These are phyloP conservation scores for Gadopsis bispinosus DNA, from an alignment of 2,797 vertebrate species.

Conservation along the genomic window DNA sequence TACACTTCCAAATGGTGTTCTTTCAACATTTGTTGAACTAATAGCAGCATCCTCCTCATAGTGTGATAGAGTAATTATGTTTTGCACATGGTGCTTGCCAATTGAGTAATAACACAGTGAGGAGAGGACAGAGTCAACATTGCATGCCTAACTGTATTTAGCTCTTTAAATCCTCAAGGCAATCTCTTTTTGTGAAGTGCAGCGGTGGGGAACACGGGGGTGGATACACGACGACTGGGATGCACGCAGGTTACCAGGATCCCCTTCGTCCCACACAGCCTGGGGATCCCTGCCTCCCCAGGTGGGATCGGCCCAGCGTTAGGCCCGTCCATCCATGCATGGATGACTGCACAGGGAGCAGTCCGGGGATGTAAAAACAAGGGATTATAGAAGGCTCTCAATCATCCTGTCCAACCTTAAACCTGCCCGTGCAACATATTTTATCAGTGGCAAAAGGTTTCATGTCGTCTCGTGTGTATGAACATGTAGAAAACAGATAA, in stretches of 20 bases:
- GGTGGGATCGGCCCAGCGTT: slow-evolving; percentile 50
- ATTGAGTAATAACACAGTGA: slow-evolving; percentile 65
- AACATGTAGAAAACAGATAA: slow-evolving; percentile 62
- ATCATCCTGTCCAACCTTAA: slow-evolving; percentile 68
- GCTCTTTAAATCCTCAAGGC: slow-evolving; percentile 64
- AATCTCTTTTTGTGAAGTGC: slow-evolving; percentile 60
- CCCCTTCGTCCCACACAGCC: slow-evolving; percentile 47
- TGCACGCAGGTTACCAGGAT: slow-evolving; percentile 67
- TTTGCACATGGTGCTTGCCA: slow-evolving; percentile 45
- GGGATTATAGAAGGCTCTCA: slow-evolving; percentile 69
- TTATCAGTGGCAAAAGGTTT: slow-evolving; percentile 56
- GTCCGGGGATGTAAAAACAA: slow-evolving; percentile 72
- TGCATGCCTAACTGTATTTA: slow-evolving; percentile 73
- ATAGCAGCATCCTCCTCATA: slow-evolving; percentile 33
- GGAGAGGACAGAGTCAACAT: slow-evolving; percentile 63
- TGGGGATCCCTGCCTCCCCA: slow-evolving; percentile 69
- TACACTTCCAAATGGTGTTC: slow-evolving; percentile 32
- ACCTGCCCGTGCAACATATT: slow-evolving; percentile 61
- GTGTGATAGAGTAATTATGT: slow-evolving; percentile 55
- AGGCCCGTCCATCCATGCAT: slow-evolving; percentile 72
- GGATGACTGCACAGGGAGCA: slow-evolving; percentile 78
- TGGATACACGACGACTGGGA: slow-evolving; percentile 49
- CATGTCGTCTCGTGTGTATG: slow-evolving; percentile 25
- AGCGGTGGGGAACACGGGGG: slow-evolving; percentile 64
- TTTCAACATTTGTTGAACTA: slow-evolving; percentile 40